Conservation (phyloP, 2,888 invertebrate species). For the Oscheius sp. region DNA sequence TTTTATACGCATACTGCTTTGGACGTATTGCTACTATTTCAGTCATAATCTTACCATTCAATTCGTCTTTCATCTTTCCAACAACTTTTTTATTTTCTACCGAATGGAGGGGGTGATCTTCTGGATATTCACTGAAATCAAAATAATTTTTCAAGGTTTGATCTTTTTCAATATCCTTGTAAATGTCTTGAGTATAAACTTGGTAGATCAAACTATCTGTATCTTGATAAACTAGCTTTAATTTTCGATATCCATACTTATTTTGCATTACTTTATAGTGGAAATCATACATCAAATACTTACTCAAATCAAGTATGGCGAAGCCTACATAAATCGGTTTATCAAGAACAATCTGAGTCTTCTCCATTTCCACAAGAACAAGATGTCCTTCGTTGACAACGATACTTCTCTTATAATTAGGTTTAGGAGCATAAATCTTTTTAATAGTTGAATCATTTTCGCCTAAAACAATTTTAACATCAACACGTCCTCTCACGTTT, state of each 20-base stretch:
- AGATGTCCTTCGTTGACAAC: constrained; percentile 35
- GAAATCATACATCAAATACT: constrained; percentile 46
- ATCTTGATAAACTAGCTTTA: constrained; percentile 61
- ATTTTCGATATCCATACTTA: constrained; percentile 31
- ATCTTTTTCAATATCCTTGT: constrained; percentile 58
- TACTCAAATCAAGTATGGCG: constrained; percentile 46
- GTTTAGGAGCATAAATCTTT: constrained; percentile 32
- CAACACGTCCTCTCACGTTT: constrained; percentile 70
- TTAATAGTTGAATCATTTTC: constrained; percentile 24
- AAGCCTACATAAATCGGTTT: no score
- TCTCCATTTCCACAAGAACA: constrained; percentile 43
- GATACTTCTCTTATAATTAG: constrained; percentile 36
- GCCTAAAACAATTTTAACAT: constrained; percentile 60
- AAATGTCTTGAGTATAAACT: constrained; percentile 68
- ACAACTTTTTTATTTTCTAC: constrained; percentile 56
- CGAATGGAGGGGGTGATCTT: constrained; percentile 46
- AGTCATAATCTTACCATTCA: constrained; percentile 59
- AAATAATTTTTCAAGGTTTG: constrained; percentile 18
- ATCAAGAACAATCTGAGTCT: constrained; percentile 38
- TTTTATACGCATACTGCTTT: constrained; percentile 47
- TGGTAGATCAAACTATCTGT: constrained; percentile 64
- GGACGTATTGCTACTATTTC: constrained; percentile 57
- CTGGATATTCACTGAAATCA: constrained; percentile 66
- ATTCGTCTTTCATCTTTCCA: constrained; percentile 41
- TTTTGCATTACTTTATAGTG: constrained; percentile 50